Evolutionary conservation across 2,113 vertebrate species (phyloP).

Genomic region (Recurvirostra avosetta): DNA sequence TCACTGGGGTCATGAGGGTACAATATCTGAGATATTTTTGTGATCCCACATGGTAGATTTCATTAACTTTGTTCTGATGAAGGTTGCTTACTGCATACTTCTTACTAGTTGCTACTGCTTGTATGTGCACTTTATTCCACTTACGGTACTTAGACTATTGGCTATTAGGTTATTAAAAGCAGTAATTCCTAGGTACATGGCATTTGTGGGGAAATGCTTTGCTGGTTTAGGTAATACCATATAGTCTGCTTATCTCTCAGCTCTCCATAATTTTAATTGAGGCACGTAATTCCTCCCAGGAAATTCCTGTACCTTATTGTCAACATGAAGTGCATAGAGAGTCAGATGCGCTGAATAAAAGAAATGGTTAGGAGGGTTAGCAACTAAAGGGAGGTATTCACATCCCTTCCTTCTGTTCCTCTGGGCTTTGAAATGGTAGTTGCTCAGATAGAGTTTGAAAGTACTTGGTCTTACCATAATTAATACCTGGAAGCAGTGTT

Average conservation of each 20-base stretch:
- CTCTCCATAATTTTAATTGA: background rate
- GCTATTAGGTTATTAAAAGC: slow-evolving; percentile 46
- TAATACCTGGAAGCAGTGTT: background rate
- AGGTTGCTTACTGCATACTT: slow-evolving; percentile 27
- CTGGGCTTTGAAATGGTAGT: background rate
- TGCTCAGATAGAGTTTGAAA: background rate
- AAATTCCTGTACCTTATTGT: background rate
- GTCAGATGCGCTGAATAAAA: background rate
- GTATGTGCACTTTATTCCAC: slow-evolving; percentile 19
- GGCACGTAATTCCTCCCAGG: background rate
- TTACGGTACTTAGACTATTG: background rate
- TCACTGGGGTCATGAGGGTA: background rate
- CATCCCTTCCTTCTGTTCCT: background rate
- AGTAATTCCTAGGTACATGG: slow-evolving; percentile 27
- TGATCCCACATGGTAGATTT: background rate
- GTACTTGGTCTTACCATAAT: background rate
- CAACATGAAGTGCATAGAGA: background rate
- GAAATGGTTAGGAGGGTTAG: background rate
- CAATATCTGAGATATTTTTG: slow-evolving; percentile 15
- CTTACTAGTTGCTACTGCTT: slow-evolving; percentile 10
- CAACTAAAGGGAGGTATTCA: background rate
- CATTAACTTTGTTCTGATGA: slow-evolving; percentile 47
- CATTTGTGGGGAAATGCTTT: background rate
- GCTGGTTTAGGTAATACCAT: background rate
- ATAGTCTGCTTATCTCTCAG: background rate